Conservation (phyloP, 2,888 invertebrate genomes). For the Scrobipalpa atriplicella region DNA sequence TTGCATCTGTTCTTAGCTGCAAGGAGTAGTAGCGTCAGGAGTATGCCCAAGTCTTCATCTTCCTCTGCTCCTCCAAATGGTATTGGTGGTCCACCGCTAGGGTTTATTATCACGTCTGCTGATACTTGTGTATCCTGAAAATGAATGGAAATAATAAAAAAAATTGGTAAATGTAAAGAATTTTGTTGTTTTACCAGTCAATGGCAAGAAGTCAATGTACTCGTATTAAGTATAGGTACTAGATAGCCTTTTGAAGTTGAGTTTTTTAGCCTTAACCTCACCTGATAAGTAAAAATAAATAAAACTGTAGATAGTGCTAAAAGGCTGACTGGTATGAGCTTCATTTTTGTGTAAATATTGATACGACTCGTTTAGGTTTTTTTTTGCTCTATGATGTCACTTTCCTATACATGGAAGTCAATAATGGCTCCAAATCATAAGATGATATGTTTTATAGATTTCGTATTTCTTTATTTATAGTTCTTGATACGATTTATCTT, state of each 20-base stretch:
- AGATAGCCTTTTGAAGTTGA: neutral
- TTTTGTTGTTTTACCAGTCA: neutral
- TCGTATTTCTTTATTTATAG: neutral
- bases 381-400: slow-evolving; percentile 17
- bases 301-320: neutral
- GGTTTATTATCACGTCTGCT: slow-evolving; percentile 25
- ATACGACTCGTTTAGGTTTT: neutral
- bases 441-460: slow-evolving; percentile 4
- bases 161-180: neutral
- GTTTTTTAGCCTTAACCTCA: too few species aligned
- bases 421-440: neutral
- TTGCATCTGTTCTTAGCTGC: slow-evolving; percentile 49
- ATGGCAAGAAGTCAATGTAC: neutral
- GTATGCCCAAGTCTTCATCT: slow-evolving; percentile 59
- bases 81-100: slow-evolving; percentile 43
- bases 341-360: slow-evolving; percentile 6
- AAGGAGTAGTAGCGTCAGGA: slow-evolving; percentile 57
- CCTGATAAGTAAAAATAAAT: slow-evolving; percentile 3
- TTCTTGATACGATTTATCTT: neutral
- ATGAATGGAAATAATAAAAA: too few species aligned
- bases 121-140: slow-evolving; percentile 46
- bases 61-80: slow-evolving; percentile 42
- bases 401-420: neutral
- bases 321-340: neutral
- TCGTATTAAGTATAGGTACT: neutral